Evolutionary conservation across 2,888 invertebrate genomes (phyloP), one percentile per base, ranked within the genome.

Genomic region (Tyria jacobaeae): DNA sequence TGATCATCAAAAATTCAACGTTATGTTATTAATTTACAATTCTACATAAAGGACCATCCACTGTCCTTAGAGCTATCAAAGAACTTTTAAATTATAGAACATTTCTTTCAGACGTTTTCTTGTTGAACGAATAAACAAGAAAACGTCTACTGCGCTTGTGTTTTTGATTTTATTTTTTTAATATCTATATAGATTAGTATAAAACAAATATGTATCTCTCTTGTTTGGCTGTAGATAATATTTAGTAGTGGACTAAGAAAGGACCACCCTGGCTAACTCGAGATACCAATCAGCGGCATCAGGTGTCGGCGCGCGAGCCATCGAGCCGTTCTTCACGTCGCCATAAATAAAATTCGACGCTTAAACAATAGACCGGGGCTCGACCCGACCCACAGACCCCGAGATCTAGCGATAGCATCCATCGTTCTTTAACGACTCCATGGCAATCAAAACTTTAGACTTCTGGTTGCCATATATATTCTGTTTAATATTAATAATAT

Each of bases 321-420:
- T 75, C 79, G 75, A 68, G 68, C 70, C 75, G 71, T 80, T 70
- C 77, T 71, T 73, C 70, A 76, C 79, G 82, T 82, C 85, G 80
- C 83, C 82, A 83, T 91, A 88, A 91, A 91, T 89, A 88, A 87
- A 86, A 86, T 87, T 90, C 89, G 91, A 91, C 90, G 85, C 82
- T 82, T 83, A 86, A 84, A 91, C 91, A 92, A 91, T 91, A 83
- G 85, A 67, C 68, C 65, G 77, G 79, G 71, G 70, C 71, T 75
- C 79, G 79, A 79, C 82, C 80, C 80, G 83, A 78, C 81, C 82
- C 81, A 83, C 77, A 76, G 85, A 76, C 76, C 80, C 77, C 66
- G 44, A 77, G 79, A 88, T 89, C 82, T 64, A 60, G 49, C 75
- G 90, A 89, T 90, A 89, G 73, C 70, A 68, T 61, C 77, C 68